Evolutionary conservation across 2,888 invertebrate species (phyloP).

Genomic region (Nephrotoma appendiculata): DNA sequence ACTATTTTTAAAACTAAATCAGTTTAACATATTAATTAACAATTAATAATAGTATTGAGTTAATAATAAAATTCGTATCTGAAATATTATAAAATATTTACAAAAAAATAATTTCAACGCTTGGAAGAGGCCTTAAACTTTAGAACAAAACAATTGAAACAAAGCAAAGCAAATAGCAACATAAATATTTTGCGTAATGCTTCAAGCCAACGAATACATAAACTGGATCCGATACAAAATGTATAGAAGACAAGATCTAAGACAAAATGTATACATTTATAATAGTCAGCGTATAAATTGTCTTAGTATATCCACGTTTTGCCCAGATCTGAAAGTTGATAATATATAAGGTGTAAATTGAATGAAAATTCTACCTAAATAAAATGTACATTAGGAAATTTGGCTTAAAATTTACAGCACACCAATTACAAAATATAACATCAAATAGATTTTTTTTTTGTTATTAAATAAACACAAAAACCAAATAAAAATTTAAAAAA

Average conservation of each 20-base stretch:
- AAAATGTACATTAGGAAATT: background rate
- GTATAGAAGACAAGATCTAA: too few relatives aligned
- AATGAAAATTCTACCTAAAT: background rate
- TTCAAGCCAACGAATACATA: background rate
- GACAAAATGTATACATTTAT: background rate
- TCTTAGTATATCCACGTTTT: background rate
- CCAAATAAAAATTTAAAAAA: background rate
- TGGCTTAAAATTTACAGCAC: background rate
- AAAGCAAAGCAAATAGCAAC: background rate
- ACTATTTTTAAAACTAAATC: too few relatives aligned
- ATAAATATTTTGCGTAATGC: background rate
- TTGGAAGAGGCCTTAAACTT: too few relatives aligned
- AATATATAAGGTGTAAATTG: background rate
- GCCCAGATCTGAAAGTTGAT: background rate
- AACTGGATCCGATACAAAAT: background rate
- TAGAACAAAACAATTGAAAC: background rate
- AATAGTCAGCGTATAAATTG: background rate
- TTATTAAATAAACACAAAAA: background rate
- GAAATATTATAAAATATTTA: too few relatives aligned
- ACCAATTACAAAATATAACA: background rate
- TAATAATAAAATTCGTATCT: too few relatives aligned
- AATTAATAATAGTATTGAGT: too few relatives aligned
- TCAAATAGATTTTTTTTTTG: background rate
- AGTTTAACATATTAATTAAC: too few relatives aligned
- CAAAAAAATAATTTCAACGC: too few relatives aligned